Conservation (phyloP, 2,797 vertebrate species). For the Hippocampus kuda region DNA sequence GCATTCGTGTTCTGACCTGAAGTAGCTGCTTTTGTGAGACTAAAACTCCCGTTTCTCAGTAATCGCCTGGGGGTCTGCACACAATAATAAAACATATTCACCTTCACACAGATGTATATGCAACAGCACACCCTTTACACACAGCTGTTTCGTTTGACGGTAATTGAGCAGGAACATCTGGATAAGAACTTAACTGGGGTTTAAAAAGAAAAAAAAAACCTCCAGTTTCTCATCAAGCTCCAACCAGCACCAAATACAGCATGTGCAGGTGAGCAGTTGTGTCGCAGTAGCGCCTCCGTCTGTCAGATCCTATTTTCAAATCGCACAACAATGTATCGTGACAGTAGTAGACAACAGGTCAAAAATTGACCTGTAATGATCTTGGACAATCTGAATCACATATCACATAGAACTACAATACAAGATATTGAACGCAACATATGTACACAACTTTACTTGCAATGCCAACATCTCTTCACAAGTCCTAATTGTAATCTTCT, state of each 20-base stretch:
- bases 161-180: constrained; percentile 46
- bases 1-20: constrained; percentile 31
- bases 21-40: constrained; percentile 11
- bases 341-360: neutral
- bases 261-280: neutral
- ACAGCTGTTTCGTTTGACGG: constrained; percentile 35
- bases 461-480: no score
- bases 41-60: constrained; percentile 19
- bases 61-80: constrained; percentile 8
- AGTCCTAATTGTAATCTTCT: no score
- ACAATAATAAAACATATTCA: constrained; percentile 15
- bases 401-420: no score
- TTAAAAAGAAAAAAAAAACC: neutral
- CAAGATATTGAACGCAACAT: no score
- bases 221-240: constrained; percentile 2
- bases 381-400: neutral
- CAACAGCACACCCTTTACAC: constrained; percentile 3
- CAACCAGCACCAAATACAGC: neutral
- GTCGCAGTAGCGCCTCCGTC: neutral
- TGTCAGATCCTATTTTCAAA: neutral
- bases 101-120: constrained; percentile 10
- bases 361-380: neutral
- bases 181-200: constrained; percentile 18
- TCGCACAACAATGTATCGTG: neutral
- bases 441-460: no score